Conservation (phyloP, 64 coral and sea anemone species). For the Cladopsammia gracilis region DNA sequence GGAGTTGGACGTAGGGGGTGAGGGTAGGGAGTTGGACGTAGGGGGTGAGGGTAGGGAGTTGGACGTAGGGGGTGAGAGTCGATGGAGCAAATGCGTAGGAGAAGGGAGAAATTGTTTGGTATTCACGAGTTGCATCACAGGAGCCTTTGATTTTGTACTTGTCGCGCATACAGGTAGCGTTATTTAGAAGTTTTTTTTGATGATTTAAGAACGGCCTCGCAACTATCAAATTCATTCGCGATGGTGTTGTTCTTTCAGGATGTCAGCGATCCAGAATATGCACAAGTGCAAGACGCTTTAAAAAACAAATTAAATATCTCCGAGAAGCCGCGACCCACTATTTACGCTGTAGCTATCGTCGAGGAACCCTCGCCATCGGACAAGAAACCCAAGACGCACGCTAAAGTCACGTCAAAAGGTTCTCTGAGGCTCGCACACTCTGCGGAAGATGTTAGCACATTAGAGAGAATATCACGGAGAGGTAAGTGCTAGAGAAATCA, state of each 20-base stretch:
- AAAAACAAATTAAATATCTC: conserved; percentile 13
- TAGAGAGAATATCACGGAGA: conserved; percentile 21
- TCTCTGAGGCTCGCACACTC: conserved; percentile 58
- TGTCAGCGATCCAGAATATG: conserved; percentile 67
- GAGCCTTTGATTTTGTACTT: no score
- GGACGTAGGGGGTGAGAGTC: no score
- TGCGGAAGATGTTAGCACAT: conserved; percentile 63
- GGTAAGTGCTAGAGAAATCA: background rate
- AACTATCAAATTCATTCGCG: background rate
- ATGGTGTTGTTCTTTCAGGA: conserved; percentile 27
- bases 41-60: no score
- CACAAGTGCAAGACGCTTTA: conserved; percentile 58
- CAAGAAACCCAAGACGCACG: conserved; percentile 2
- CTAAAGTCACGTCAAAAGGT: background rate
- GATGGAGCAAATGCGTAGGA: no score
- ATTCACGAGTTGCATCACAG: no score
- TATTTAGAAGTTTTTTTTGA: no score
- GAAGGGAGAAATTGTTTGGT: no score
- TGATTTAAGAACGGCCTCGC: background rate
- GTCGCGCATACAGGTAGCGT: no score
- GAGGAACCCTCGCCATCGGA: conserved; percentile 9
- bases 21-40: no score
- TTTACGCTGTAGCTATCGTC: conserved; percentile 12
- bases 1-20: no score
- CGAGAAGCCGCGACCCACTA: background rate